Base-by-base conservation (phyloP, 2,797 vertebrate genomes). In the Chelonia mydas region DNA sequence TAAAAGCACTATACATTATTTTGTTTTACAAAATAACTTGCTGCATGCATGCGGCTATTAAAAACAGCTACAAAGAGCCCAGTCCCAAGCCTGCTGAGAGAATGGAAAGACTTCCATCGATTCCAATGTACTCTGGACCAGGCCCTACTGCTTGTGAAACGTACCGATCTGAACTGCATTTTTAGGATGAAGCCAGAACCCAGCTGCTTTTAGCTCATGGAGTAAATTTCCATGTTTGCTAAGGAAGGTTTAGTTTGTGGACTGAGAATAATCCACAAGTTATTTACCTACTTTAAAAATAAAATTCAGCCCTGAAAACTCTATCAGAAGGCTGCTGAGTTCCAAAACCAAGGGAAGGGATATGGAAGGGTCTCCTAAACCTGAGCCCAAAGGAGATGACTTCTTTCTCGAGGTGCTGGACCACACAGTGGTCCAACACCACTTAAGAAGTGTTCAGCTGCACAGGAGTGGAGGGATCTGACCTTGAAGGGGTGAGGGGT, bases 211-310 rank as follows among this genome's bases (percentile, higher is more conserved):
- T 80, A 88, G 87, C 80, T 77, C 72, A 86, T 0, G 6, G 72
- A 83, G 55, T 55, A 92, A 72, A 74, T 90, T 74, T 88, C n/a
- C 86, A 86, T 84, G 37, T 88, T 94, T 94, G 92, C 72, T 65
- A 84, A 17, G 72, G 55, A 94, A 84, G n/a, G 23, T 89, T 95
- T 84, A 94, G 97, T 97, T 97, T 94, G 94, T 94, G 90, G 91
- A 90, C 16, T 0, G 0, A 89, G 5, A 37, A 37, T 37, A 68
- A 68, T 65, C 65, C n/a, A 68, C 65, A 86, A 90, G 85, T 83
- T 96, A 93, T 86, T 97, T 88, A 84, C 54, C 91, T 91, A 27
- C 83, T 89, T 95, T 91, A 95, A 97, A 97, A 96, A 96, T 93
- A 97, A 94, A 96, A 96, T 83, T 82, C 65, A 37, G 27, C 74